Percentiles rank a stretch among this genome's conserved stretches.
Conservation (phyloP, 2,888 invertebrate species). For the Icerya purchasi region DNA sequence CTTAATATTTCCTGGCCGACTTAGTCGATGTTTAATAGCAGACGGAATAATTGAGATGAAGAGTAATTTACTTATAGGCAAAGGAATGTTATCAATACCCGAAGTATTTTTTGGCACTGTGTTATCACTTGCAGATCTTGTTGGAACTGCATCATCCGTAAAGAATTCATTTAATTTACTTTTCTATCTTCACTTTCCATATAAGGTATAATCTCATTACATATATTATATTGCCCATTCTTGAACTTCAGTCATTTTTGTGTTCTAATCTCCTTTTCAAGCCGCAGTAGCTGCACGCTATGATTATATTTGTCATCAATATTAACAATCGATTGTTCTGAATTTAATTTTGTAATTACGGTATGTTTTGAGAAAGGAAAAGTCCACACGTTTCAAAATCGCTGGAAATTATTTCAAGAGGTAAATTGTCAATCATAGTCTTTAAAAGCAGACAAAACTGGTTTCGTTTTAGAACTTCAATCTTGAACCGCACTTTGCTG, state of each 20-base stretch:
- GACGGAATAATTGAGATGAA: neutral
- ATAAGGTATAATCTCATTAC: neutral
- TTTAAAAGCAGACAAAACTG: neutral
- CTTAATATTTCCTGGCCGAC: neutral
- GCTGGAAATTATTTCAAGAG: conserved; percentile 1
- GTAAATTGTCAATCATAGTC: conserved; percentile 1
- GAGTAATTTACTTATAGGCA: neutral
- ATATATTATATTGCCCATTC: neutral
- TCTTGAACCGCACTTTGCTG: too few relatives aligned
- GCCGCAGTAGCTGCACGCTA: too few relatives aligned
- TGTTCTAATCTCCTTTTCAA: conserved; percentile 1
- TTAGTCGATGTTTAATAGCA: neutral
- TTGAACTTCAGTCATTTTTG: too few relatives aligned
- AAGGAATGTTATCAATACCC: neutral
- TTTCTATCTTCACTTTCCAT: neutral
- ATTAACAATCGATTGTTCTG: neutral
- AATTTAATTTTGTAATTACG: neutral
- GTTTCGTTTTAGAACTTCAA: too few relatives aligned
- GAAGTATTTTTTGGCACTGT: neutral
- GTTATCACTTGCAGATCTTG: neutral
- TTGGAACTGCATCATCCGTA: neutral
- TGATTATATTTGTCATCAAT: too few relatives aligned
- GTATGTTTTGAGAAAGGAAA: neutral
- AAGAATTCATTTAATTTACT: neutral
- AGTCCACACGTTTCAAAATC: conserved; percentile 2